These are phyloP conservation scores for Lampris megalopsis DNA, from an alignment of 2,113 vertebrate species.

Conservation along the genomic window DNA sequence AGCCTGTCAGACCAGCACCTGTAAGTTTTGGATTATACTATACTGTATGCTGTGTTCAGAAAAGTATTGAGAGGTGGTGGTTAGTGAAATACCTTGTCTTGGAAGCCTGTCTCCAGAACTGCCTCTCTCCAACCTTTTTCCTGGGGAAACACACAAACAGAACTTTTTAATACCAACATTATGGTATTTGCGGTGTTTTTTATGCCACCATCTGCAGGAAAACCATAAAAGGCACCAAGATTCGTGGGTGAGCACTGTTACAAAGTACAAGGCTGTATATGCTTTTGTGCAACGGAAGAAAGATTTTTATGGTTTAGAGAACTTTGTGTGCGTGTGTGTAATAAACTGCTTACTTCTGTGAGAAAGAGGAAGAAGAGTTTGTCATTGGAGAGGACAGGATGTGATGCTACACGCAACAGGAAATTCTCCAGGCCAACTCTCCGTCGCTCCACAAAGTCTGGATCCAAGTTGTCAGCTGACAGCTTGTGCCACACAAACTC, in stretches of 20 bases:
- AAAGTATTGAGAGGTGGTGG: neutral
- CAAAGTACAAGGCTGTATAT: neutral
- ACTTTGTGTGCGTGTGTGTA: no score
- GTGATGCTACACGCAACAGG: slow-evolving; percentile 91
- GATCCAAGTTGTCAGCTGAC: slow-evolving; percentile 95
- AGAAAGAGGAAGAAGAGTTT: slow-evolving; percentile 91
- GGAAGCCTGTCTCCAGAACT: slow-evolving; percentile 92
- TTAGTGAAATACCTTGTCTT: slow-evolving; percentile 86
- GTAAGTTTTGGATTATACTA: no score
- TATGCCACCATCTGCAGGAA: no score
- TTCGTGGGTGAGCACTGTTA: no score
- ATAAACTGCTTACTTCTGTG: slow-evolving; percentile 83
- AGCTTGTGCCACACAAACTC: slow-evolving; percentile 98
- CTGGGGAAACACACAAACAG: slow-evolving; percentile 74
- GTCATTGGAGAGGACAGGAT: slow-evolving; percentile 90
- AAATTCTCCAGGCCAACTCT: slow-evolving; percentile 95
- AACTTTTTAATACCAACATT: neutral
- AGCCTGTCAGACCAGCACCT: no score
- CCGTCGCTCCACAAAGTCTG: slow-evolving; percentile 94
- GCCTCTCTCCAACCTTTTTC: slow-evolving; percentile 93
- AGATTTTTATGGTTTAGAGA: no score
- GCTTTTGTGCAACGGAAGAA: neutral
- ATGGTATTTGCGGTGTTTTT: no score
- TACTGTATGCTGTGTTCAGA: no score
- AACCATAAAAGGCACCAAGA: no score